Evolutionary conservation across 2,888 invertebrate genomes (phyloP).

Genomic region (Drosophila macrospina): DNA sequence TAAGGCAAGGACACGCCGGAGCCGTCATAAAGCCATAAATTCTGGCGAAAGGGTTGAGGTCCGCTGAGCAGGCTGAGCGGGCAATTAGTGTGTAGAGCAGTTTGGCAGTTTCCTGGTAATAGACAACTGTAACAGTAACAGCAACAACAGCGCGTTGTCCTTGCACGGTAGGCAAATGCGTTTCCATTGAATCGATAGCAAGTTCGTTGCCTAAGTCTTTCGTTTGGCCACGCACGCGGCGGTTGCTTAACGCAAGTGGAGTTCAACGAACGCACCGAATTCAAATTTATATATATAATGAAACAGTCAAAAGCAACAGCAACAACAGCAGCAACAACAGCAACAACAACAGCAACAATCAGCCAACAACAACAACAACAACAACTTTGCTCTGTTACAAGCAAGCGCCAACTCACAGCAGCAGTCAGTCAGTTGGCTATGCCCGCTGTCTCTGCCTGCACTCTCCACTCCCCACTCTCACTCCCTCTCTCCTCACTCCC

Average conservation of each 20-base stretch:
- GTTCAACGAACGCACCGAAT: constrained; percentile 74
- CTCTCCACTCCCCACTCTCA: background rate
- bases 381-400: constrained; percentile 69
- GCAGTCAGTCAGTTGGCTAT: constrained; percentile 59
- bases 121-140: no score
- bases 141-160: constrained; percentile 52
- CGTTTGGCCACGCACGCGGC: constrained; percentile 33
- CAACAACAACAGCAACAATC: constrained; percentile 52
- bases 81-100: constrained; percentile 58
- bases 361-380: constrained; percentile 50
- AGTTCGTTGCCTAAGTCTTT: constrained; percentile 78
- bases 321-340: constrained; percentile 28
- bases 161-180: constrained; percentile 71
- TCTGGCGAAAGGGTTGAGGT: constrained; percentile 68
- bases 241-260: constrained; percentile 56
- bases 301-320: constrained; percentile 41
- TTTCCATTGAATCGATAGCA: constrained; percentile 40
- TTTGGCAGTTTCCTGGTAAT: constrained; percentile 29
- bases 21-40: constrained; percentile 75
- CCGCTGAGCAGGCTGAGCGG: background rate
- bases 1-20: constrained; percentile 68
- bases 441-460: constrained; percentile 5
- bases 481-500: constrained; percentile 32
- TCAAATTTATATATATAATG: constrained; percentile 64
- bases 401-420: constrained; percentile 59